Evolutionary conservation across 2,888 invertebrate species (phyloP).

Genomic region (Campaea margaritaria): DNA sequence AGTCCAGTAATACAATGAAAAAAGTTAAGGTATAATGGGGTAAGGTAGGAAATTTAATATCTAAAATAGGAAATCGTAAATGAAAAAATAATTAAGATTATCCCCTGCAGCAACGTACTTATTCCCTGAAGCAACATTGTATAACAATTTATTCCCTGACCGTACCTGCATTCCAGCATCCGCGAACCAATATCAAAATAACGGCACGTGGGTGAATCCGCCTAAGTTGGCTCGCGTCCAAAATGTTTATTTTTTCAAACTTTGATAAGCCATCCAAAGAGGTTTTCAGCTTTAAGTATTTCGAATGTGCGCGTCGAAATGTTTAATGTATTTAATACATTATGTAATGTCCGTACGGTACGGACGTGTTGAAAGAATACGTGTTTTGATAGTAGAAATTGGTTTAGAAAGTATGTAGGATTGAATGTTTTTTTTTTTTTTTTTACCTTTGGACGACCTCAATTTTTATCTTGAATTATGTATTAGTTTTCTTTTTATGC

Average conservation of each 20-base stretch:
- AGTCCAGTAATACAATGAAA: too few relatives aligned
- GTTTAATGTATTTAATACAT: constrained; percentile 19
- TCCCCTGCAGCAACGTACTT: too few relatives aligned
- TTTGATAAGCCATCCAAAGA: constrained; percentile 13
- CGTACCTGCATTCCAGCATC: constrained; percentile 34
- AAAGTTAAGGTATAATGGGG: too few relatives aligned
- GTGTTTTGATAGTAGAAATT: constrained; percentile 35
- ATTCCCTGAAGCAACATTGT: too few relatives aligned
- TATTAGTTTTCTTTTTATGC: background rate
- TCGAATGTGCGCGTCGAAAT: constrained; percentile 30
- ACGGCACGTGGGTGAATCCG: constrained; percentile 34
- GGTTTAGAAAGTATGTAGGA: constrained; percentile 32
- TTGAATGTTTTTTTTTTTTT: constrained; percentile 10
- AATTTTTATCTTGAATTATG: background rate
- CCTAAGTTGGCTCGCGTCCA: constrained; percentile 45
- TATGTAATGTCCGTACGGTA: constrained; percentile 30
- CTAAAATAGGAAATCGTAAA: too few relatives aligned
- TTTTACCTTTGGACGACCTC: constrained; percentile 14
- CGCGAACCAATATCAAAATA: constrained; percentile 38
- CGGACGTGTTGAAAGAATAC: constrained; percentile 32
- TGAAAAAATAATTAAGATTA: too few relatives aligned
- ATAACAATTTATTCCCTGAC: constrained; percentile 4
- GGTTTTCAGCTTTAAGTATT: constrained; percentile 21
- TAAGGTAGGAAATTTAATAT: too few relatives aligned
- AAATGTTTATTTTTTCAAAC: constrained; percentile 38